Evolutionary conservation across 2,113 vertebrate species (phyloP), one percentile per base, ranked within the genome.

Genomic region (Spheniscus mendiculus): DNA sequence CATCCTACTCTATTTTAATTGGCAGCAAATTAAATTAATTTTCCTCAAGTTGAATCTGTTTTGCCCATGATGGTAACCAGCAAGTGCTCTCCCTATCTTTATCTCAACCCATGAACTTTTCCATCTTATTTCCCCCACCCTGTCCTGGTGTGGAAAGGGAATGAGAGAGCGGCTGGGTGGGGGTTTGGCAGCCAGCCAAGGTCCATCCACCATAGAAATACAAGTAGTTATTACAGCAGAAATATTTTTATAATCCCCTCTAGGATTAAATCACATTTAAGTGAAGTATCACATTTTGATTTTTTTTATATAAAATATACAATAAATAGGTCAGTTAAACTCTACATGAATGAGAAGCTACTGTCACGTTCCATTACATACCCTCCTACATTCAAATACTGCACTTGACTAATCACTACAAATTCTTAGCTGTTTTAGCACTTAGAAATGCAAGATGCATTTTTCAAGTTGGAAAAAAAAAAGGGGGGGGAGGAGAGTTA

Each of bases 401-500:
- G 13, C 15, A 22, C 11, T 40, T 81, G 49, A 38, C 23, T 50
- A 49, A 78, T 38, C 4, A 6, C 19, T 30, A 56, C 32, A 87
- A 25, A 38, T 44, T 44, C 20, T 13, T 53, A 70, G 27, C 18
- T 59, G 13, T 10, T 85, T 38, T 44, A 71, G 30, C 26, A 76
- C 40, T 29, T 58, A 26, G 11, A 59, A 76, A 63, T 10, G 3
- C 25, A 79, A 53, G 38, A 56, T 21, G 17, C 9, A 12, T 74
- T 89, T 79, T 85, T 70, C 40, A 62, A 53, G 23, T 44, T 36
- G 27, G 7, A 10, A 45, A 45, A 36, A 36, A n/a, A 49, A 25
- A 32, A 1, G 0, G 2, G 0, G 4, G 17, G 1, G 4, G 10
- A 6, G 10, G 10, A 34, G 18, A 62, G 16, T 38, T 66, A 40